Evolutionary conservation across 2,113 vertebrate species (phyloP), one percentile per base, ranked within the genome.

Genomic region (Peromyscus maniculatus): DNA sequence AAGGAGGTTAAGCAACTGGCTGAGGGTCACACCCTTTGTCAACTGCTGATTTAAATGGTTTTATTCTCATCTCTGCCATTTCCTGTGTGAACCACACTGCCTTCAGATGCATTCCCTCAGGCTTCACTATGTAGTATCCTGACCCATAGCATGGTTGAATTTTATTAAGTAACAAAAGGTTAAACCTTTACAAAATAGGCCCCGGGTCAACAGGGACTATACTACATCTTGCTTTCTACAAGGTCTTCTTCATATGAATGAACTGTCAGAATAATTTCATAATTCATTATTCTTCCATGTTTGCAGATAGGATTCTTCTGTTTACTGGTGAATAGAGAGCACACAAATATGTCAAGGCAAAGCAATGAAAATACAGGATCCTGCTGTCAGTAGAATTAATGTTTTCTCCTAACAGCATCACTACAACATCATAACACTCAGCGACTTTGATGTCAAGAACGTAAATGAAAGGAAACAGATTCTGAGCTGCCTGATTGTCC

Each of bases 151-250:
- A 72, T 87, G 39, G 69, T 64, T 96, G 55, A 91, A 93, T 93
- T 97, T 94, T 93, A 96, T 96, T 96, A 96, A 97, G 89, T 90
- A 89, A 89, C 74, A 97, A 43, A 93, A 96, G 94, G 95, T 83
- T 95, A 97, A 96, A 80, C 17, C 78, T 57, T 87, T 88, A 79
- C 46, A 93, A 92, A 96, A 95, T n/a, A 91, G 82, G 36, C 80
- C 80, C 13, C 15, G 33, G 87, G 79, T 94, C 95, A 97, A 95
- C 90, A 94, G 82, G 66, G 87, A 97, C 39, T 24, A 3, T 3
- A 67, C 28, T 79, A 67, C 66, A 59, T 94, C 66, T 93, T 96
- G 89, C 94, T 92, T 95, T 86, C 72, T 78, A 86, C 31, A 80
- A 92, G 59, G 87, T 93, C 89, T 92, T 95, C 89, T 96, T 66